Conservation (phyloP, 1,140 invertebrate species). For the Rhyacophila brunnea region DNA sequence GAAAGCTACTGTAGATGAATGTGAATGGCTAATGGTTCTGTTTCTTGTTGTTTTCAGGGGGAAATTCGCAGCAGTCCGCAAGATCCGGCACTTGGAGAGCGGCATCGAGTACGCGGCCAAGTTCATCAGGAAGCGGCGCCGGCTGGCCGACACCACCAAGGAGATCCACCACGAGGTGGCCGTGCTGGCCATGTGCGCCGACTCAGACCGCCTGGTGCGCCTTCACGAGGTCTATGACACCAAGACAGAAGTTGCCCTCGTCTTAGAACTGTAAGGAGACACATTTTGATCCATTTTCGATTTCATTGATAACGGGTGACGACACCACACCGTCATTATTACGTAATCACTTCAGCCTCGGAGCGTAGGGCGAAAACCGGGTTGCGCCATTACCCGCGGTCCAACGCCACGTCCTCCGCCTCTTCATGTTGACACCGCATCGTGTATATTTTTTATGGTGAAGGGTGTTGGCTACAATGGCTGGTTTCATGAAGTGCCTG, state of each 20-base stretch:
- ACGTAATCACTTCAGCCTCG: no score
- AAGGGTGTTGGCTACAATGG: no score
- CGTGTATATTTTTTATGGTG: no score
- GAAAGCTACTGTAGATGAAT: no score
- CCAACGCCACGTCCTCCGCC: no score
- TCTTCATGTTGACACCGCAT: no score
- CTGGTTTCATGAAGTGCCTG: no score
- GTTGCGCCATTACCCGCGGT: no score
- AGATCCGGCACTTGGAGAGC: constrained; percentile 80
- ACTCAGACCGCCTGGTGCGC: constrained; percentile 78
- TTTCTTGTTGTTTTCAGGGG: constrained; percentile 69
- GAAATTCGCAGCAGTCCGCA: constrained; percentile 91
- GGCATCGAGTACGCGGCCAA: constrained; percentile 91
- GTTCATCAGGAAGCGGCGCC: constrained; percentile 86
- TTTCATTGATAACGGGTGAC: no score
- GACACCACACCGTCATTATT: no score
- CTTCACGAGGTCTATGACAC: constrained; percentile 88
- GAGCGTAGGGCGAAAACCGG: no score
- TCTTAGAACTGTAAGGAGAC: constrained; percentile 80
- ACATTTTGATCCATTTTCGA: background rate
- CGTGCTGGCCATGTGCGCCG: constrained; percentile 78
- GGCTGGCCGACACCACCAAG: constrained; percentile 74
- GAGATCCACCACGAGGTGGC: constrained; percentile 90
- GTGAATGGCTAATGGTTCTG: constrained; percentile 3
- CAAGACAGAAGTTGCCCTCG: constrained; percentile 78